These are phyloP conservation scores for Chrysina gloriosa DNA, from an alignment of 2,888 invertebrate genomes.

Conservation along the genomic window DNA sequence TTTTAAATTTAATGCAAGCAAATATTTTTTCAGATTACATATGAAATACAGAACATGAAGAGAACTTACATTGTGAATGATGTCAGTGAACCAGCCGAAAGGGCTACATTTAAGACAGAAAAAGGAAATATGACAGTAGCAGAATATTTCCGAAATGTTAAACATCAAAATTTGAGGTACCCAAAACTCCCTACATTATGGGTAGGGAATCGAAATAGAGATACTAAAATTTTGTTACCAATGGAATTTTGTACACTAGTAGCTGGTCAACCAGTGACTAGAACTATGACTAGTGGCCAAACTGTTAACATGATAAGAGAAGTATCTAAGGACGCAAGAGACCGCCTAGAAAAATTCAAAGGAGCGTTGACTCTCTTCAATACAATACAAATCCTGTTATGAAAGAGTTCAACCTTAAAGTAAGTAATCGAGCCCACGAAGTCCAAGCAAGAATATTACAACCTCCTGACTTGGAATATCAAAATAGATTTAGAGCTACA, in stretches of 20 bases:
- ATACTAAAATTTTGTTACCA: slow-evolving; percentile 83
- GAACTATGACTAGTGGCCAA: slow-evolving; percentile 85
- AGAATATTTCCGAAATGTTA: slow-evolving; percentile 64
- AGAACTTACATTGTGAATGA: slow-evolving; percentile 66
- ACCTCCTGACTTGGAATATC: slow-evolving; percentile 81
- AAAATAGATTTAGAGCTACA: slow-evolving; percentile 54
- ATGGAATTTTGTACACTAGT: slow-evolving; percentile 84
- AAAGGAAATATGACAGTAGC: slow-evolving; percentile 63
- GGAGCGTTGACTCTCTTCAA: slow-evolving; percentile 64
- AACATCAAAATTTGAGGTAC: slow-evolving; percentile 65
- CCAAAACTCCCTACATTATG: slow-evolving; percentile 86
- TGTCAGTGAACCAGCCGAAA: slow-evolving; percentile 58
- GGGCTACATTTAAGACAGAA: slow-evolving; percentile 61
- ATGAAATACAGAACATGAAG: slow-evolving; percentile 64
- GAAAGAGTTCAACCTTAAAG: slow-evolving; percentile 84
- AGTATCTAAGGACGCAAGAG: slow-evolving; percentile 85
- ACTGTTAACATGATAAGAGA: slow-evolving; percentile 87
- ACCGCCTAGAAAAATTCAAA: slow-evolving; percentile 84
- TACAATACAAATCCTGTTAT: slow-evolving; percentile 69
- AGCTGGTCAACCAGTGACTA: slow-evolving; percentile 79
- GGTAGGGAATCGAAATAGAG: slow-evolving; percentile 68
- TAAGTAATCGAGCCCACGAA: slow-evolving; percentile 78
- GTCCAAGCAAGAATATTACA: slow-evolving; percentile 82
- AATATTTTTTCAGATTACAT: slow-evolving; percentile 62
- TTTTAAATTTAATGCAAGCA: no score